Evolutionary conservation across 2,888 invertebrate species (phyloP).

Genomic region (Abrostola tripartita): DNA sequence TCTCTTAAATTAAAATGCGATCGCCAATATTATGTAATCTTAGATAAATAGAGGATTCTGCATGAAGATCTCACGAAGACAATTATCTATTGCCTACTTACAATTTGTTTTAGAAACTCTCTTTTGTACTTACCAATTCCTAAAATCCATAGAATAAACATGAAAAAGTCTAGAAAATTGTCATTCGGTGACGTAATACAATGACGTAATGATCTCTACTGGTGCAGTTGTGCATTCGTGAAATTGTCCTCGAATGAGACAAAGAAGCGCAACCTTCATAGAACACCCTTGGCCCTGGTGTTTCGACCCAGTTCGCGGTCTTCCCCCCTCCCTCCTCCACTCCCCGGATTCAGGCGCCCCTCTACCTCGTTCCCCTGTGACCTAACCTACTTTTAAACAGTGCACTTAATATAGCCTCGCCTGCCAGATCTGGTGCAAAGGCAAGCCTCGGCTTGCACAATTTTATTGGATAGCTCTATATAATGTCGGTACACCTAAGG

Average conservation of each 20-base stretch:
- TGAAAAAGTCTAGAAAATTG: not conserved
- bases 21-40: no score
- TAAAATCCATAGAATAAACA: no score
- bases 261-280: conserved; percentile 82
- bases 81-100: no score
- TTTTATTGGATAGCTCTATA: not conserved
- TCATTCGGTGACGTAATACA: not conserved
- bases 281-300: conserved; percentile 87
- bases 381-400: conserved; percentile 82
- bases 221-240: conserved; percentile 14
- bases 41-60: no score
- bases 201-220: conserved; percentile 3
- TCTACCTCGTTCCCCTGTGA: conserved; percentile 68
- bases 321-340: conserved; percentile 55
- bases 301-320: conserved; percentile 79
- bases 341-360: conserved; percentile 36
- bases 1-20: no score
- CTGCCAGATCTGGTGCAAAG: conserved; percentile 60
- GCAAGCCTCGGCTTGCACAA: conserved; percentile 19
- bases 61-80: no score
- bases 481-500: no score
- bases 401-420: conserved; percentile 79
- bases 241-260: conserved; percentile 64
- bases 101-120: no score
- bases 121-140: no score